These are phyloP conservation scores for Hylia prasina DNA, from an alignment of 2,113 vertebrate species.

Conservation along the genomic window DNA sequence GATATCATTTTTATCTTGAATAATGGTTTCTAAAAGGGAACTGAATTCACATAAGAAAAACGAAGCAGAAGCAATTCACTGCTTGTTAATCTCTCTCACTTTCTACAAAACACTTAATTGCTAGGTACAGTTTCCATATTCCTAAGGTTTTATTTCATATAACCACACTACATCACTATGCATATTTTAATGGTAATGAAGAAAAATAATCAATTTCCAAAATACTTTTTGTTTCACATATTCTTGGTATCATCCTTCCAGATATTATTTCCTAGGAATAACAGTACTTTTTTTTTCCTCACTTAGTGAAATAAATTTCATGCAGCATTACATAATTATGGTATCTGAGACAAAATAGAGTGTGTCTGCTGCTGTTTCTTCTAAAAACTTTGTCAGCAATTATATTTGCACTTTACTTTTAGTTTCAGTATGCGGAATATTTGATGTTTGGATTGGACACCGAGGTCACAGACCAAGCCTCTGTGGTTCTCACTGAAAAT, in stretches of 20 bases:
- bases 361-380: background rate
- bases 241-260: background rate
- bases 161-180: background rate
- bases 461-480: background rate
- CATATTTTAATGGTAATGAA: background rate
- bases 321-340: constrained; percentile 30
- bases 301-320: constrained; percentile 5
- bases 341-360: background rate
- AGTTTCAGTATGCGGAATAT: background rate
- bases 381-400: background rate
- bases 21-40: background rate
- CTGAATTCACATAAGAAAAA: background rate
- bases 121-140: background rate
- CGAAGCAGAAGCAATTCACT: background rate
- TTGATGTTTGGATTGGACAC: background rate
- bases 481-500: background rate
- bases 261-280: background rate
- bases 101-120: background rate
- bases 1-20: background rate
- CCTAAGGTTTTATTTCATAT: constrained; percentile 12
- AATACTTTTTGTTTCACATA: constrained; percentile 3
- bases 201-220: background rate
- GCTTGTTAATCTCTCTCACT: background rate
- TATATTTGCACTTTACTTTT: background rate
- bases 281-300: background rate